phyloP scores from a whole-genome alignment of 2,797 vertebrate species.

The Myotis pilosus region DNA sequence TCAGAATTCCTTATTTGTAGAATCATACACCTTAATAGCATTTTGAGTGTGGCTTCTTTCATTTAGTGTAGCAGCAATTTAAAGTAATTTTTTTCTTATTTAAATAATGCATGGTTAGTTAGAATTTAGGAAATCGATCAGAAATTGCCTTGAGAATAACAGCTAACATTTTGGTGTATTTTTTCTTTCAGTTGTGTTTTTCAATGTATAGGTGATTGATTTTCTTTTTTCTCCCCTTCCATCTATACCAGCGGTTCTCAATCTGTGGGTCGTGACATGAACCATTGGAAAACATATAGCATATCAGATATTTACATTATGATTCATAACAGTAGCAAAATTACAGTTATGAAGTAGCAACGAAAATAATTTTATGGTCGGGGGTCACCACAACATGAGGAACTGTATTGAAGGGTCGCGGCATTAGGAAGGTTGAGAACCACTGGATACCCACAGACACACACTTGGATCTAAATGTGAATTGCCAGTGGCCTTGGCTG shows the following conservation, averaged over 20 bases:
- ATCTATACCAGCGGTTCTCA: too few species aligned
- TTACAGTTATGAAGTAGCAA: too few species aligned
- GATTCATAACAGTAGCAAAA: too few species aligned
- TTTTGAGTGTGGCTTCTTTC: slow-evolving; percentile 13
- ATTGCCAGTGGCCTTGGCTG: neutral
- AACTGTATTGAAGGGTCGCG: too few species aligned
- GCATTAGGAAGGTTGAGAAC: too few species aligned
- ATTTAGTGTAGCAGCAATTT: slow-evolving; percentile 28
- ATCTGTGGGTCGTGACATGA: too few species aligned
- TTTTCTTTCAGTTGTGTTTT: neutral
- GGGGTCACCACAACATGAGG: too few species aligned
- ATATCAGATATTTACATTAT: too few species aligned
- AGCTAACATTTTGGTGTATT: slow-evolving; percentile 21
- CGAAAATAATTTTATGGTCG: too few species aligned
- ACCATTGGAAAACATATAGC: too few species aligned
- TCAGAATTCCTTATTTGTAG: neutral
- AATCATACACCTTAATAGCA: neutral
- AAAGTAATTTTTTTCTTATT: slow-evolving; percentile 27
- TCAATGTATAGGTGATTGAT: neutral
- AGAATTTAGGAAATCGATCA: slow-evolving; percentile 33
- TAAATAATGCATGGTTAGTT: neutral
- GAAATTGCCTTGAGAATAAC: neutral
- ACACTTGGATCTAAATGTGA: neutral
- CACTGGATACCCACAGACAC: neutral
- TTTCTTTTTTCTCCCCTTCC: neutral